phyloP scores from a whole-genome alignment of 35 echinoderm and acorn worm genomes.

The Ophioderma brevispina region DNA sequence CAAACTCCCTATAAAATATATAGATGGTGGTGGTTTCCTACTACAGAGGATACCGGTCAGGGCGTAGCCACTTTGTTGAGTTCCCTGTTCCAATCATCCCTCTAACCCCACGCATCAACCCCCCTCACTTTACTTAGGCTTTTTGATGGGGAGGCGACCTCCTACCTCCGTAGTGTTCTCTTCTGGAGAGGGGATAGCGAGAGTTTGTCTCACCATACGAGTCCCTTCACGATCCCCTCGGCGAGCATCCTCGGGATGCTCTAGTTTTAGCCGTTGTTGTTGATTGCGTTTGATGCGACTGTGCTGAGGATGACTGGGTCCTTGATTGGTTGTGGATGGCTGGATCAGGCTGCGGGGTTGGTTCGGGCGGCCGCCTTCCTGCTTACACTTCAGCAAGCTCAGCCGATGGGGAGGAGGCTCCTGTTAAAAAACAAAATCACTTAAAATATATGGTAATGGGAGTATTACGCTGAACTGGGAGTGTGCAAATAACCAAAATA shows the following conservation, averaged over 20 bases:
- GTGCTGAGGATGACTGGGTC: not conserved
- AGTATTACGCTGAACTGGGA: no score
- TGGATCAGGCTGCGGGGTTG: not conserved
- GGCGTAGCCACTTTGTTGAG: no score
- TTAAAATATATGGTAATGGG: no score
- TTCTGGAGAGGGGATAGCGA: not conserved
- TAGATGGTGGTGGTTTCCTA: no score
- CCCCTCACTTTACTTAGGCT: not conserved
- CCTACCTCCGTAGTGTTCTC: not conserved
- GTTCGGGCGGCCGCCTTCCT: not conserved
- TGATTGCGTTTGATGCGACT: not conserved
- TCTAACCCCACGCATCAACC: no score
- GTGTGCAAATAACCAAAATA: no score
- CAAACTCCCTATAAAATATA: no score
- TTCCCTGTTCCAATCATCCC: no score
- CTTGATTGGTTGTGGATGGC: not conserved
- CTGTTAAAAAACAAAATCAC: not conserved
- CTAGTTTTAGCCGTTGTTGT: not conserved
- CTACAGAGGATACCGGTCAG: no score
- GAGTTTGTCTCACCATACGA: not conserved
- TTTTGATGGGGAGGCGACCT: slow-evolving; percentile 2
- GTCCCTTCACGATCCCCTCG: not conserved
- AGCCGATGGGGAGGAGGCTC: not conserved
- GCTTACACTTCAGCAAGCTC: not conserved
- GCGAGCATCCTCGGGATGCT: not conserved